Conservation (phyloP, 2,113 vertebrate genomes). For the Pelusios castaneus region DNA sequence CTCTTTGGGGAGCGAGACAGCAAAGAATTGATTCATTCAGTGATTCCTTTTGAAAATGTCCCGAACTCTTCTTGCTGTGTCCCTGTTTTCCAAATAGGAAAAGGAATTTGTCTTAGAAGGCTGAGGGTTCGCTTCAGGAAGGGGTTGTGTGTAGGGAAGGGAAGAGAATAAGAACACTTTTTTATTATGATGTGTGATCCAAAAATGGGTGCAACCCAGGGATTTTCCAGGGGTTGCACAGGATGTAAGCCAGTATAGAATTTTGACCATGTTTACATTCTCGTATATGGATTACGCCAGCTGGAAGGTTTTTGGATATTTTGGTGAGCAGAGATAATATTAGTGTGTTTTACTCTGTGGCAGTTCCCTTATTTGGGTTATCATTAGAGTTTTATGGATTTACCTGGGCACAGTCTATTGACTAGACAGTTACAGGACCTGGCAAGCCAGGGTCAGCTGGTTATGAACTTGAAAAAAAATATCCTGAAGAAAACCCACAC, state of each 20-base stretch:
- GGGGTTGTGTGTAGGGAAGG: neutral
- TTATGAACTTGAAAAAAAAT: neutral
- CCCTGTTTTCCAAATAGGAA: neutral
- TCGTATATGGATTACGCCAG: neutral
- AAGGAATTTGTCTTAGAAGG: neutral
- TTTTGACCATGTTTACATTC: neutral
- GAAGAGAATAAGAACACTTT: neutral
- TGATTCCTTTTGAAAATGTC: neutral
- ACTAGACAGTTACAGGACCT: neutral
- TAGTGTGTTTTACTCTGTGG: neutral
- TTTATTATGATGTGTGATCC: neutral
- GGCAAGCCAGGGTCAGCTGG: neutral
- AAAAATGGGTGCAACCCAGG: neutral
- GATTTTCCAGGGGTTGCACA: neutral
- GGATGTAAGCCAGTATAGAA: neutral
- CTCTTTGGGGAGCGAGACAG: rapidly evolving
- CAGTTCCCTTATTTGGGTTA: neutral
- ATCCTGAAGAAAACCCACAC: neutral
- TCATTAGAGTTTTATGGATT: rapidly evolving
- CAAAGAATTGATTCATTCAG: neutral
- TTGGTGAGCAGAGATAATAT: neutral
- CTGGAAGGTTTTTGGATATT: neutral
- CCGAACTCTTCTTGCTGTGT: neutral
- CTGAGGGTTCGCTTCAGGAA: neutral
- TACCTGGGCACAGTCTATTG: neutral